Evolutionary conservation across 2,113 vertebrate species (phyloP), one percentile per base, ranked within the genome.

Genomic region (Phylloscopus trochilus): DNA sequence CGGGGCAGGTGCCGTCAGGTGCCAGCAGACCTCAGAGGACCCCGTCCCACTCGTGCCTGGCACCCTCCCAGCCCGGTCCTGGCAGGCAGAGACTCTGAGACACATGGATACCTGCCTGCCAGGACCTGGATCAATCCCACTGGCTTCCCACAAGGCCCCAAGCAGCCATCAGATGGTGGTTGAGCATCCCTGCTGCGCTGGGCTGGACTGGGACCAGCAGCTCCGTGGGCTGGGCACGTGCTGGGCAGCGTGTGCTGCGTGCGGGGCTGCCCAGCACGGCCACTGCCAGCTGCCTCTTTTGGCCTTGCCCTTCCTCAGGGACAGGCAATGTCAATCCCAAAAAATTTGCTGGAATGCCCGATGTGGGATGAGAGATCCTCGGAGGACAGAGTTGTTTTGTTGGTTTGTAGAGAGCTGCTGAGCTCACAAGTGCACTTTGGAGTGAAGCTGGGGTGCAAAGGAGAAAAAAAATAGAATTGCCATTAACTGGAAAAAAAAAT

Each of bases 21-120:
- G 39, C 77, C 87, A 84, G 89, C 89, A 92, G 87, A 93, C 81
- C 91, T 94, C 70, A 82, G 63, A 91, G 89, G 94, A 89, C 75
- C 93, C 67, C 16, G 28, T 91, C 55, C 55, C 2, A 8, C 84
- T 82, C 2, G 1, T 69, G 87, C 53, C 70, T 94, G 96, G 95
- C 59, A 0, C 13, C 67, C 19, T 13, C 26, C 81, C 83, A 93
- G 73, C 43, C 41, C 9, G 4, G 26, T 39, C 28, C 70, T 87
- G 2, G 6, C 35, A 60, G 75, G 66, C 56, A 27, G 64, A 11
- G 6, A 49, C 28, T 53, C 83, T 69, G 60, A 81, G 44, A 60
- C 39, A 64, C 86, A 60, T 1, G 87, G 84, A 30, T 33, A 87
- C 53, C 59, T 92, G 86, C 92, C 86, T 20, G 1, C 80, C 46